Base-by-base conservation (phyloP, 2,113 vertebrate species). In the Cyprinodon variegatus region DNA sequence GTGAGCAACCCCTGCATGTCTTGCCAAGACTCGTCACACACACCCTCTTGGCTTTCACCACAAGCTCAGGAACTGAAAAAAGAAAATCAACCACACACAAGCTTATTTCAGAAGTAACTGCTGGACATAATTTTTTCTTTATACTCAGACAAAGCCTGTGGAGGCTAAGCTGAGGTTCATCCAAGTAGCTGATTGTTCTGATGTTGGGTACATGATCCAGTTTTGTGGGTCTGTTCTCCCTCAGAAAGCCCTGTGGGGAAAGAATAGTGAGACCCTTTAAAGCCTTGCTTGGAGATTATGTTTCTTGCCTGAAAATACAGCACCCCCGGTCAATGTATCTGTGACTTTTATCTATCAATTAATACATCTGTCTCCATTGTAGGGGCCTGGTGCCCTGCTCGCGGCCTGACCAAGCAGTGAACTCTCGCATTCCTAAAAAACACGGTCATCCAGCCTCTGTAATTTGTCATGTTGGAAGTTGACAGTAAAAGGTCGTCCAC, bases 401-500 rank as follows among this genome's bases (percentile, higher is more conserved):
- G 92, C 82, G 79, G 91, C 89, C 87, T 95, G 94, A 95, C 94
- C 94, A 94, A 87, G 88, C 90, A 72, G 85, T 95, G 94, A 95
- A 95, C 94, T 91, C 92, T 91, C 71, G 85, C 90, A 93, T 94
- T 95, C 92, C 91, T 94, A 92, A 93, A 94, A 94, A 94, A 94
- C 93, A 94, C 91, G 91, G 92, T 92, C 93, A 93, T 92, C 92
- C 92, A 91, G 89, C 82, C 86, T 92, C 88, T 91, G 93, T 90
- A 93, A 91, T 95, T 94, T 94, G 94, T 95, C 94, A 95, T 93
- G 90, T 94, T 92, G 83, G 90, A 91, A 92, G 91, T 85, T 95
- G 94, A 94, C 94, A 94, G 94, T 93, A 93, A 95, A 95, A 95
- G 94, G 94, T 95, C 94, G 94, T 93, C 90, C 89, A 89, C 92